Conservation (phyloP, 2,888 invertebrate genomes). For the Sceliomorpha sp. region DNA sequence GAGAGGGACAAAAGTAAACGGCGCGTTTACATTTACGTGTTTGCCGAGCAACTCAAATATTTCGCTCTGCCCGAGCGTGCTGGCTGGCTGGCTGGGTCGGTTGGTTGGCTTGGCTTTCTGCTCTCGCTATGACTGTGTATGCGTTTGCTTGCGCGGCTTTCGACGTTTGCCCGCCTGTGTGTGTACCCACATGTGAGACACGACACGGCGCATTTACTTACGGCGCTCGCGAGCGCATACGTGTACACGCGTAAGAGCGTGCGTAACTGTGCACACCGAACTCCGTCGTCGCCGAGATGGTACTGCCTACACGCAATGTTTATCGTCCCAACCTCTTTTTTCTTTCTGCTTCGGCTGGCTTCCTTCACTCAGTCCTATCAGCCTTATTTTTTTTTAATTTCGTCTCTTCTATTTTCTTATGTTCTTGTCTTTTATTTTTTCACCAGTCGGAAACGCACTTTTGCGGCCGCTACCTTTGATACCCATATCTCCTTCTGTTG, state of each 20-base stretch:
- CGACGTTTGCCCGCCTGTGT: constrained; percentile 36
- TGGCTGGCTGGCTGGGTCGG: constrained; percentile 34
- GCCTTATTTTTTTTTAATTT: too few relatives aligned
- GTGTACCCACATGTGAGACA: constrained; percentile 43
- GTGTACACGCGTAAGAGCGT: constrained; percentile 28
- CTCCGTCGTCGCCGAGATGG: constrained; percentile 43
- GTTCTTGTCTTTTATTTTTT: too few relatives aligned
- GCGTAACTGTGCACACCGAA: constrained; percentile 36
- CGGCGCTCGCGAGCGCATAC: constrained; percentile 17
- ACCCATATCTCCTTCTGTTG: too few relatives aligned
- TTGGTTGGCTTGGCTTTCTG: constrained; percentile 24
- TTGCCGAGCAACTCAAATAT: constrained; percentile 79
- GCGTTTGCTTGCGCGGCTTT: constrained; percentile 45
- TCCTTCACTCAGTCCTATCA: too few relatives aligned
- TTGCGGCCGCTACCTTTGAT: too few relatives aligned
- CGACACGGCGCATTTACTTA: constrained; percentile 26
- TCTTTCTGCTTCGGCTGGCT: constrained; percentile 11
- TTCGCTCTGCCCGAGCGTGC: constrained; percentile 70
- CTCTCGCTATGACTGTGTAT: constrained; percentile 10
- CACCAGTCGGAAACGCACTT: too few relatives aligned
- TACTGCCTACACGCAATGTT: constrained; percentile 70
- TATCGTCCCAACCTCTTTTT: constrained; percentile 58
- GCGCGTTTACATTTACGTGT: constrained; percentile 79
- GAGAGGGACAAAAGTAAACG: constrained; percentile 77
- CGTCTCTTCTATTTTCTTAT: too few relatives aligned